Conservation (phyloP, 2,888 invertebrate species). For the Amphipoea oculea region DNA sequence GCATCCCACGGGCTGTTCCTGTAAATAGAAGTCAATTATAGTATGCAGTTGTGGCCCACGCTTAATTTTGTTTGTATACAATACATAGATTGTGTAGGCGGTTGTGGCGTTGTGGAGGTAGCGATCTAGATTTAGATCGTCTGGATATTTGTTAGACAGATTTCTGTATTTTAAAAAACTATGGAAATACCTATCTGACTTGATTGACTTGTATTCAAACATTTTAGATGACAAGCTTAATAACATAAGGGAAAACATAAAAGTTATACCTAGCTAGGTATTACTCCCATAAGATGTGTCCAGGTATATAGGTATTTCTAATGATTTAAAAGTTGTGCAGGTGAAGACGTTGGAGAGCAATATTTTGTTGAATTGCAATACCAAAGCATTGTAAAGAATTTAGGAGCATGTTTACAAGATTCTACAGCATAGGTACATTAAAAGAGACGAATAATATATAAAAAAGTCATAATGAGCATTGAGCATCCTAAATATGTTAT, state of each 20-base stretch:
- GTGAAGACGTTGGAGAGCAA: background rate
- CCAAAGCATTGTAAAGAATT: background rate
- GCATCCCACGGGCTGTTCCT: constrained; percentile 87
- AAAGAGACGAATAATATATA: no score
- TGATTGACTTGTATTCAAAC: background rate
- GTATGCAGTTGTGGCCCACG: constrained; percentile 22
- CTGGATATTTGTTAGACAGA: background rate
- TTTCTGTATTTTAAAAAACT: background rate
- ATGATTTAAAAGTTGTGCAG: background rate
- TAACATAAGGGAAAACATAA: background rate
- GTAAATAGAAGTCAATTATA: constrained; percentile 52
- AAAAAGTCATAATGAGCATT: no score
- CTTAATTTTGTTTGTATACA: constrained; percentile 38
- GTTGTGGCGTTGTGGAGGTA: no score
- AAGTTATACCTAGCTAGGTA: no score
- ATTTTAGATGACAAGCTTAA: background rate
- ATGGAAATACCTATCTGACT: background rate
- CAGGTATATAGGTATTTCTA: background rate
- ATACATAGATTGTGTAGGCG: background rate
- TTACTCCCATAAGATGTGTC: no score
- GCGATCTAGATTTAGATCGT: background rate
- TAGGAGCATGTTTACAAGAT: background rate
- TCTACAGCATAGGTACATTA: no score
- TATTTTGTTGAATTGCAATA: background rate
- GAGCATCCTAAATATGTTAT: background rate